Percentiles rank a stretch among this genome's conserved stretches.
Evolutionary conservation across 2,797 vertebrate genomes (phyloP).

Genomic region (Sylvilagus floridanus): DNA sequence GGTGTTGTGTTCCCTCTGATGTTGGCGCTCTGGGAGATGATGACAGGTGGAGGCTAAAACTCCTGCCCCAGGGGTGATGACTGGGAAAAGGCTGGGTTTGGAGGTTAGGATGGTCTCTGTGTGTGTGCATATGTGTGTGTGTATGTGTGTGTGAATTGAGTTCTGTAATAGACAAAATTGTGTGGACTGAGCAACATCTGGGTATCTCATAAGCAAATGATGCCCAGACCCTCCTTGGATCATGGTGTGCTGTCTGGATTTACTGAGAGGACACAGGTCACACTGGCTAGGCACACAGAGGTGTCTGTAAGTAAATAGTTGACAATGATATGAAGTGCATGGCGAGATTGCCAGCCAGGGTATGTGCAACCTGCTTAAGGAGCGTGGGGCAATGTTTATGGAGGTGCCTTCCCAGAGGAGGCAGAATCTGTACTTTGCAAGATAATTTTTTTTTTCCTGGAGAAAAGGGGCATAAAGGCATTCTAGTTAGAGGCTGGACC

Average conservation of each 20-base stretch:
- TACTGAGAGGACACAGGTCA: not conserved
- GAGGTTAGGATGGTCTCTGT: not conserved
- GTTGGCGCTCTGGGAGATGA: not conserved
- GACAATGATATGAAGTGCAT: not conserved
- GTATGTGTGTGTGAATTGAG: not conserved
- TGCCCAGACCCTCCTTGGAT: not conserved
- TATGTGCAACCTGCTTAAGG: rapidly evolving
- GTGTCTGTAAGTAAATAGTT: not conserved
- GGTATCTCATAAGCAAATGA: not conserved
- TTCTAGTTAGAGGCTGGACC: not conserved
- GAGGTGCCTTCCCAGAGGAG: not conserved
- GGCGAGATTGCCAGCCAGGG: rapidly evolving
- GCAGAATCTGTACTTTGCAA: not conserved
- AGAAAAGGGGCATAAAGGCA: not conserved
- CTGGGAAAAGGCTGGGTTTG: not conserved
- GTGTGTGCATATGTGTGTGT: too few species aligned
- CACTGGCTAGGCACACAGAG: not conserved
- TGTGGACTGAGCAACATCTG: not conserved
- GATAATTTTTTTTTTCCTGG: not conserved
- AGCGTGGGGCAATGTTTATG: not conserved
- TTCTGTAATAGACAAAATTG: not conserved
- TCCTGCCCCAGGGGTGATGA: not conserved
- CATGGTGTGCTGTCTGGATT: rapidly evolving
- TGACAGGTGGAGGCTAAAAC: not conserved
- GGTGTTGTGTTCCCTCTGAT: not conserved